phyloP scores from a whole-genome alignment of 2,888 invertebrate species.

The Epirrhoe alternata region DNA sequence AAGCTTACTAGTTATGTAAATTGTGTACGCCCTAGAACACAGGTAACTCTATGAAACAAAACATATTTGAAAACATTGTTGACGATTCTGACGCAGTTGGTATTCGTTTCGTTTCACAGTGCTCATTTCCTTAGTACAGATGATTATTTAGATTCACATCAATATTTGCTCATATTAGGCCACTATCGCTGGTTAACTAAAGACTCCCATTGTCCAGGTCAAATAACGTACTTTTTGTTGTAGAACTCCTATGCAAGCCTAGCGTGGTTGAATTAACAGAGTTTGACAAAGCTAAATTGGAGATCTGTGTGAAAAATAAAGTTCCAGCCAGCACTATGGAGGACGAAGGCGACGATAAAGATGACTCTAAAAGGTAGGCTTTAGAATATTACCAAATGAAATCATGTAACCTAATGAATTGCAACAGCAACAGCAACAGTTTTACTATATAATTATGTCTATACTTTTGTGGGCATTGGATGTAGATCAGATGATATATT shows the following conservation, averaged over 20 bases:
- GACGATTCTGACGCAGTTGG: not conserved
- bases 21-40: not conserved
- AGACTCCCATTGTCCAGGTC: not conserved
- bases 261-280: not conserved
- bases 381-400: not conserved
- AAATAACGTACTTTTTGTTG: not conserved
- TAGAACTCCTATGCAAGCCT: not conserved
- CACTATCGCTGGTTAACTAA: not conserved
- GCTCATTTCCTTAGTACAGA: not conserved
- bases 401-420: too few species aligned
- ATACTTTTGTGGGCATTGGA: not conserved
- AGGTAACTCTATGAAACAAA: not conserved
- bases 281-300: not conserved
- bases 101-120: slow-evolving; percentile 1
- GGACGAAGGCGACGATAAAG: slow-evolving; percentile 93
- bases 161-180: not conserved
- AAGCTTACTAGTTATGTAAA: not conserved
- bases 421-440: too few species aligned
- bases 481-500: not conserved
- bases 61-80: slow-evolving; percentile 3
- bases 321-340: slow-evolving; percentile 83
- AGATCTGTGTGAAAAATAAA: slow-evolving; percentile 12
- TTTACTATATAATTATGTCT: too few species aligned
- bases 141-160: not conserved
- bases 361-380: slow-evolving; percentile 91